phyloP scores from a whole-genome alignment of 2,888 invertebrate species.

The Agrypnus murinus region DNA sequence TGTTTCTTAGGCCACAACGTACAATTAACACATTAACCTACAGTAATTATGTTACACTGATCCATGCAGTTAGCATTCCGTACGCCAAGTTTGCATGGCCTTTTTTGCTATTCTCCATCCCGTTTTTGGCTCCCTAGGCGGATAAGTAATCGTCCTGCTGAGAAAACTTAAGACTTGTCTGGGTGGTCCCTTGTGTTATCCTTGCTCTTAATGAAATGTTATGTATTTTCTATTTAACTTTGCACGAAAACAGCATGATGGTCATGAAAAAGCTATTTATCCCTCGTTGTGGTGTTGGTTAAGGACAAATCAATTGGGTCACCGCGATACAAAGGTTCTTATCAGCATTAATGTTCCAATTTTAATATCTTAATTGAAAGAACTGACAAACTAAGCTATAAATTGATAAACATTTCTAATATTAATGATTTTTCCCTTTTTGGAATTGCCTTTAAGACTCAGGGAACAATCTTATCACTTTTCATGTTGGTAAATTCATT shows the following conservation, averaged over 20 bases:
- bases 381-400: no score
- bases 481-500: neutral
- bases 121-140: conserved; percentile 33
- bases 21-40: conserved; percentile 39
- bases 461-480: neutral
- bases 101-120: conserved; percentile 26
- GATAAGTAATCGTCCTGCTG: conserved; percentile 27
- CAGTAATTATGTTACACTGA: conserved; percentile 16
- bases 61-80: conserved; percentile 20
- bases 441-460: no score
- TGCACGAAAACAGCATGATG: neutral
- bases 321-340: neutral
- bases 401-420: no score
- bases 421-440: no score
- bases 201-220: conserved; percentile 2
- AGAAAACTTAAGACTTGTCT: conserved; percentile 34
- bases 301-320: conserved; percentile 2
- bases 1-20: conserved; percentile 17
- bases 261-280: neutral
- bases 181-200: conserved; percentile 38
- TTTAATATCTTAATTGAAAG: neutral
- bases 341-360: conserved; percentile 1
- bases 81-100: conserved; percentile 27
- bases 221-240: neutral
- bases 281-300: neutral